Conservation (phyloP, 2,888 invertebrate genomes). For the Pycnomerus fuliginosus region DNA sequence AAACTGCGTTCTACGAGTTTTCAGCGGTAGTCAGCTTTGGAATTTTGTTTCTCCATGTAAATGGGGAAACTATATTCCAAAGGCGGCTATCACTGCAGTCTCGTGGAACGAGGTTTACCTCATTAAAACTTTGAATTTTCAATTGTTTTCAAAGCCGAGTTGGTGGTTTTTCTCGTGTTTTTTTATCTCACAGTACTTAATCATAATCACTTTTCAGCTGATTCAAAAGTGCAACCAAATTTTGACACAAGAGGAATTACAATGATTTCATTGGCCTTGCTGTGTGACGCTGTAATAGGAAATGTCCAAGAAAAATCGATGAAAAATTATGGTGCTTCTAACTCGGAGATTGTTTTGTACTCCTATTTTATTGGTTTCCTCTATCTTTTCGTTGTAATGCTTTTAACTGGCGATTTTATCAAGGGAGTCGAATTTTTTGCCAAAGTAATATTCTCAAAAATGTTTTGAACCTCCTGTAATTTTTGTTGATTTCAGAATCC, state of each 20-base stretch:
- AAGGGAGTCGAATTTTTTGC: slow-evolving; percentile 76
- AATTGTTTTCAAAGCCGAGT: too few species aligned
- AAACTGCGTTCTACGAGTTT: too few species aligned
- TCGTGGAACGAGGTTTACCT: too few species aligned
- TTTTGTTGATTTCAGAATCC: slow-evolving; percentile 61
- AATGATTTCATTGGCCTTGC: slow-evolving; percentile 79
- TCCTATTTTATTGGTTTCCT: slow-evolving; percentile 87
- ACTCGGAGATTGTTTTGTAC: slow-evolving; percentile 89
- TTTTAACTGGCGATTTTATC: slow-evolving; percentile 70
- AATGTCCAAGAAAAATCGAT: slow-evolving; percentile 97
- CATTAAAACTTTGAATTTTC: too few species aligned
- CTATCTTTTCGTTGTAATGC: slow-evolving; percentile 75
- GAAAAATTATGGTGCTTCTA: slow-evolving; percentile 78
- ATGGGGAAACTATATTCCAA: too few species aligned
- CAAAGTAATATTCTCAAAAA: slow-evolving; percentile 57
- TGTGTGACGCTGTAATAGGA: slow-evolving; percentile 94
- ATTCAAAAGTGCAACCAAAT: slow-evolving; percentile 73
- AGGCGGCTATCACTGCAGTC: too few species aligned
- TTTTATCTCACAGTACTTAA: too few species aligned
- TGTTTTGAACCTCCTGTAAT: slow-evolving; percentile 20
- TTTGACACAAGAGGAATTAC: slow-evolving; percentile 69
- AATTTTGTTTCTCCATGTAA: too few species aligned
- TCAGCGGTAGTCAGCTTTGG: too few species aligned
- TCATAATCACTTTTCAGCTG: slow-evolving; percentile 68
- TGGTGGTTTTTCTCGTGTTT: too few species aligned